Conservation (phyloP, 2,113 vertebrate species). For the Rhadina sibilatrix region DNA sequence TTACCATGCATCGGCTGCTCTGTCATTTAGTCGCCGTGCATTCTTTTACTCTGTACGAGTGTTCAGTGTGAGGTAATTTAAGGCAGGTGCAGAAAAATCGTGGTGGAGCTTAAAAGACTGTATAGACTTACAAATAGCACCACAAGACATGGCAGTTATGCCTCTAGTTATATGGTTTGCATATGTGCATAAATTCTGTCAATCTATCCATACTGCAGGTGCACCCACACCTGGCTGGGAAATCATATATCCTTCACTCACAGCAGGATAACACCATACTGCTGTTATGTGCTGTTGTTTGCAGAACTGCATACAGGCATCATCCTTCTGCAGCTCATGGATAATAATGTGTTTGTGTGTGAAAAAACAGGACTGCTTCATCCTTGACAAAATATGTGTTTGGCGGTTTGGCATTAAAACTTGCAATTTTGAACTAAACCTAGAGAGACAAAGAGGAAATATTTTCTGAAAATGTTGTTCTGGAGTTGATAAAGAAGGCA, state of each 20-base stretch:
- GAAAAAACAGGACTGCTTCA: neutral
- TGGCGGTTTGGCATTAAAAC: neutral
- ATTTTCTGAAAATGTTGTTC: fast-evolving
- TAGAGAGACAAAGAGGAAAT: neutral
- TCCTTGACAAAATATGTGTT: neutral
- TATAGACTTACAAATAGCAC: neutral
- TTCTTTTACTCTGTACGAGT: neutral
- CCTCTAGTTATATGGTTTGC: neutral
- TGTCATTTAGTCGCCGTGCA: neutral
- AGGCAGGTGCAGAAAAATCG: neutral
- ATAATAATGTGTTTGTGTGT: neutral
- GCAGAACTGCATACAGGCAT: neutral
- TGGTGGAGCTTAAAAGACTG: neutral
- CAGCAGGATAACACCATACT: neutral
- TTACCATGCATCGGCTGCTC: neutral
- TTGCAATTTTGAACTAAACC: neutral
- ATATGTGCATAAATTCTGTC: neutral
- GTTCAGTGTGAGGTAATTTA: neutral
- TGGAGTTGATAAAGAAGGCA: neutral
- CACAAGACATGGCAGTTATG: neutral
- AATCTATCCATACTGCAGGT: neutral
- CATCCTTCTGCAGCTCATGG: neutral
- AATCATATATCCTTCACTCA: neutral
- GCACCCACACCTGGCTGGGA: neutral
- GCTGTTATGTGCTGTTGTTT: neutral